Evolutionary conservation across 2,888 invertebrate genomes (phyloP), one percentile per base, ranked within the genome.

Genomic region (Heliconius hortense): DNA sequence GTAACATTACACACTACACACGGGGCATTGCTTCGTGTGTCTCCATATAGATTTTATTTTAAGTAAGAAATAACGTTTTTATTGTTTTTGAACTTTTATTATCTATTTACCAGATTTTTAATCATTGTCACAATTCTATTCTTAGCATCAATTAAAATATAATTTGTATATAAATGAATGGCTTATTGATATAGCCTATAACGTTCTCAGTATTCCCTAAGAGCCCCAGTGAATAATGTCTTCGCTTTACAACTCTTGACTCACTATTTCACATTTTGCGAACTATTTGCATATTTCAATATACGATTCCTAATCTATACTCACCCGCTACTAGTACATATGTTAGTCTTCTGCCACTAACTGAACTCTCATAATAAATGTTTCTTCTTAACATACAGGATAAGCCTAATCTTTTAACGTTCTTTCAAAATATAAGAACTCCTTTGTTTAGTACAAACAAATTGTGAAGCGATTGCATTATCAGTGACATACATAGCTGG

Each of bases 401-500:
- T 73, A 76, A 48, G n/a, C 26, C 26, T 56, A 69, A 75, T 64
- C 53, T 66, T 69, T 64, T 48, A 72, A 74, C 69, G 71, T 74
- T 74, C 68, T 74, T 76, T 66, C 62, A 75, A 78, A 74, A 35
- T 72, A 80, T 77, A 76, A 78, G 78, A 81, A 76, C 78, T 81
- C 82, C 83, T 85, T 87, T 87, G 85, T 88, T 85, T 83, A 82
- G 82, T 84, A 83, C 80, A 81, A 86, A 86, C 84, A 87, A 72
- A 87, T 85, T 88, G 85, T 86, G 85, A 83, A 86, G 86, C 85
- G 85, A 82, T 83, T 82, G 81, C 84, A 82, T 80, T 92, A 92
- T 93, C 92, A 87, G 88, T 93, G 93, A 90, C 93, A 93, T 85
- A 93, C 90, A 91, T 93, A 92, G 87, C 87, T 80, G 82, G 84